Conservation (phyloP, 2,888 invertebrate species). For the Ophion ellenae region DNA sequence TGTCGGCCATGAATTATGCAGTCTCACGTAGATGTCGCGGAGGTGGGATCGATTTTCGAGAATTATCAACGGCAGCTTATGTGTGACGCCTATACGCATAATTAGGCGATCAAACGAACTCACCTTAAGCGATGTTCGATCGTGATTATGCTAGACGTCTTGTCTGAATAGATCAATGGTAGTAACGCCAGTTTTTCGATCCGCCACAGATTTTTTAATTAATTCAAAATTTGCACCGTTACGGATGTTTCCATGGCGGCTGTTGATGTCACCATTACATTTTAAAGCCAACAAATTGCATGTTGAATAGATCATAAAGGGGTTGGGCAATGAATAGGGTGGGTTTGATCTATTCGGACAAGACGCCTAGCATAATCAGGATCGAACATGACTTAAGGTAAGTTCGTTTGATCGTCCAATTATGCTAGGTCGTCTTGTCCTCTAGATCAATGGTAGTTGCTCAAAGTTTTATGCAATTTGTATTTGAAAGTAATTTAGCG, state of each 20-base stretch:
- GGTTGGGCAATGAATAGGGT: neutral
- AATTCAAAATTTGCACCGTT: conserved; percentile 13
- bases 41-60: conserved; percentile 42
- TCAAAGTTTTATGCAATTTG: conserved; percentile 49
- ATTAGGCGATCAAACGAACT: too few species aligned
- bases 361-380: conserved; percentile 39
- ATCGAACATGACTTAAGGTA: conserved; percentile 26
- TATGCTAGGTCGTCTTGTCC: conserved; percentile 45
- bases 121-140: too few species aligned
- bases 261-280: conserved; percentile 22
- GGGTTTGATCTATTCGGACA: conserved; percentile 44
- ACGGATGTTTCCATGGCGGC: neutral
- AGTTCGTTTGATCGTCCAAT: conserved; percentile 48
- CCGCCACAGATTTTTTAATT: conserved; percentile 50
- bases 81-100: too few species aligned
- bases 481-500: conserved; percentile 19
- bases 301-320: conserved; percentile 38
- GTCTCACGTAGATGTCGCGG: conserved; percentile 16
- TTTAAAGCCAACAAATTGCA: neutral
- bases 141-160: too few species aligned
- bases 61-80: conserved; percentile 32
- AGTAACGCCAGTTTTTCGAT: conserved; percentile 41
- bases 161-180: too few species aligned
- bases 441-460: conserved; percentile 57
- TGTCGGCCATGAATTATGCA: neutral